Evolutionary conservation across 2,888 invertebrate species (phyloP).

Genomic region (Platycnemis pennipes): DNA sequence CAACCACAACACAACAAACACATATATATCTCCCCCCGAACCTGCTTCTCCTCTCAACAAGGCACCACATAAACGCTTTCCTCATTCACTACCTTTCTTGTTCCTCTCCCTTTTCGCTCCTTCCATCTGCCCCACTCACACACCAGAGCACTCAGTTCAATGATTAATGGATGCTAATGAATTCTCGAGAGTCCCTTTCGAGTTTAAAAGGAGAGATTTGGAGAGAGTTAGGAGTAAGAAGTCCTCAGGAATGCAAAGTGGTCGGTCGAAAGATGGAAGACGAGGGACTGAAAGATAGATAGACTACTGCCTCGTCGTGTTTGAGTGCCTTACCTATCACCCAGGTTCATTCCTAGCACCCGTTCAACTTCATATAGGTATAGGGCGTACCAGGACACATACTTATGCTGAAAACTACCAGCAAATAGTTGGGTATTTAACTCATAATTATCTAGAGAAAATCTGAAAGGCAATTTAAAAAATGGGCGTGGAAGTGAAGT

Average conservation of each 20-base stretch:
- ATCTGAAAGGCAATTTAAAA: too few relatives aligned
- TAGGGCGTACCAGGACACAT: too few relatives aligned
- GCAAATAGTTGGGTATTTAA: too few relatives aligned
- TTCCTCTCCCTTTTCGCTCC: neutral
- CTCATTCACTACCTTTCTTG: neutral
- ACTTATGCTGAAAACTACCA: too few relatives aligned
- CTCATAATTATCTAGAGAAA: too few relatives aligned
- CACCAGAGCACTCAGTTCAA: slow-evolving; percentile 15
- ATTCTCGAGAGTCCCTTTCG: slow-evolving; percentile 13
- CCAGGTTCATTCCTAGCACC: neutral
- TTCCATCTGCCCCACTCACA: neutral
- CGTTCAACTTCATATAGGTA: too few relatives aligned
- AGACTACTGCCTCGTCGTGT: neutral
- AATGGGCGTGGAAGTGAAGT: too few relatives aligned
- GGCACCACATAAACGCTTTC: neutral
- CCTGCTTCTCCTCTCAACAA: neutral
- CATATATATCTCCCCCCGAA: neutral
- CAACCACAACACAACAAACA: neutral
- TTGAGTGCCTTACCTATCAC: neutral
- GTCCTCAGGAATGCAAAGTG: neutral
- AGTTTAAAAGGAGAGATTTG: slow-evolving; percentile 7
- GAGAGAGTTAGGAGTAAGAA: neutral
- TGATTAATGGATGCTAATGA: slow-evolving; percentile 63
- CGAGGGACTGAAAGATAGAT: neutral
- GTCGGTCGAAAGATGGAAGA: neutral